These are phyloP conservation scores for Gavia stellata DNA, from an alignment of 2,113 vertebrate genomes.

Conservation along the genomic window DNA sequence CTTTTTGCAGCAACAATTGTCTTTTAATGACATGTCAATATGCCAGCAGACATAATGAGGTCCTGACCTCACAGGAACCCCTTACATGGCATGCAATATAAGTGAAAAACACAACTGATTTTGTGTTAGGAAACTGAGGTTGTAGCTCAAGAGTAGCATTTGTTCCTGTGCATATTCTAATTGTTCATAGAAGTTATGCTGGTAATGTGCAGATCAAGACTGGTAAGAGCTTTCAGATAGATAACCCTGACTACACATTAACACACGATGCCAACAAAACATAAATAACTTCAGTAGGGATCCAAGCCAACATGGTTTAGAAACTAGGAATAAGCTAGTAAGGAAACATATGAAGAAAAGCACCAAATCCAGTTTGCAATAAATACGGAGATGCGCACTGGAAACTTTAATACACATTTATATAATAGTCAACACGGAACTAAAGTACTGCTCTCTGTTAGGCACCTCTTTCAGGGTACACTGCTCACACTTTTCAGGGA, in stretches of 20 bases:
- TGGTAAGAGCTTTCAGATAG: neutral
- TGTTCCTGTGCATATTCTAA: neutral
- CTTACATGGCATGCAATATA: fast-evolving
- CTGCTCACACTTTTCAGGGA: neutral
- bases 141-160: neutral
- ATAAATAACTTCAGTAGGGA: neutral
- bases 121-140: neutral
- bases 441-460: neutral
- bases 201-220: neutral
- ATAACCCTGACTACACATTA: neutral
- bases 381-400: neutral
- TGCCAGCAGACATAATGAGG: neutral
- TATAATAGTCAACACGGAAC: neutral
- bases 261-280: neutral
- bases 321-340: neutral
- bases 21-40: neutral
- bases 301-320: neutral
- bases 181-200: neutral
- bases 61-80: neutral
- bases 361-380: neutral
- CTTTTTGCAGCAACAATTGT: neutral
- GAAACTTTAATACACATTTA: neutral
- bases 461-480: neutral
- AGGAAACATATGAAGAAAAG: neutral
- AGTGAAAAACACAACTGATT: neutral